Evolutionary conservation across 2,113 vertebrate genomes (phyloP).

Genomic region (Bubo blakistoni): DNA sequence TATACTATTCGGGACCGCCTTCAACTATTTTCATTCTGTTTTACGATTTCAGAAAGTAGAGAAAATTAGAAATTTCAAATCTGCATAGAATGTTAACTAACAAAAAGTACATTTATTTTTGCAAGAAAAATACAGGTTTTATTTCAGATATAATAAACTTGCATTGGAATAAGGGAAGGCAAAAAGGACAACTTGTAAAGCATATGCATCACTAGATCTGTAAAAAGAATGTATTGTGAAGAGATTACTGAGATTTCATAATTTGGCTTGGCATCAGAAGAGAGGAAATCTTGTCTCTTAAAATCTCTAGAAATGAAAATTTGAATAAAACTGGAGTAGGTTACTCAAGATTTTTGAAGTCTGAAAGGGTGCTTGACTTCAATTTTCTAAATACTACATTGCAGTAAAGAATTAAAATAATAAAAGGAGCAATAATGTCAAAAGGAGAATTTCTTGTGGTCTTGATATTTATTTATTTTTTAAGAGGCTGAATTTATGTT

Average conservation of each 20-base stretch:
- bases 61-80: not conserved
- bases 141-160: not conserved
- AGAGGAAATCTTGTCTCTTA: not conserved
- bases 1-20: not conserved
- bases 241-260: not conserved
- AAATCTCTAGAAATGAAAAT: not conserved
- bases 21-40: not conserved
- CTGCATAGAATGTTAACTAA: not conserved
- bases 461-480: not conserved
- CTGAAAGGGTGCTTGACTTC: not conserved
- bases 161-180: not conserved
- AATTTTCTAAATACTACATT: not conserved
- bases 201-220: not conserved
- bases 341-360: not conserved
- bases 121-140: not conserved
- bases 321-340: not conserved
- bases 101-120: not conserved
- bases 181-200: not conserved
- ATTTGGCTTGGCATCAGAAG: not conserved
- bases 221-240: not conserved
- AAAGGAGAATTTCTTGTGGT: not conserved
- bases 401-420: not conserved
- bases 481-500: not conserved
- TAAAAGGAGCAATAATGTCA: not conserved
- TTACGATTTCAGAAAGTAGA: not conserved